Conservation (phyloP, 2,113 vertebrate species). For the Dasyurus viverrinus region DNA sequence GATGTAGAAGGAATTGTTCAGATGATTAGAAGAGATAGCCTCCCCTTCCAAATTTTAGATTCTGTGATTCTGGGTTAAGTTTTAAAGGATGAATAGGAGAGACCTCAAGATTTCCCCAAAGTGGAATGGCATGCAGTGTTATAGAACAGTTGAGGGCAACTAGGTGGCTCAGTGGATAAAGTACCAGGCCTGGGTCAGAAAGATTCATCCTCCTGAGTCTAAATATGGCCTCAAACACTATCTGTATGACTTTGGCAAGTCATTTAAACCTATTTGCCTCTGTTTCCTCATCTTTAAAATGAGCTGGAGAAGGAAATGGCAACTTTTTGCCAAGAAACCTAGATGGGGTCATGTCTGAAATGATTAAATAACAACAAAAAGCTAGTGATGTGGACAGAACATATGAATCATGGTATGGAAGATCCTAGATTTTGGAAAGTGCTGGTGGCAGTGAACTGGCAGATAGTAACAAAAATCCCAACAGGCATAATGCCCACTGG, state of each 20-base stretch:
- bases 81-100: not conserved
- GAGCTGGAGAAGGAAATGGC: not conserved
- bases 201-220: not conserved
- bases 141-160: not conserved
- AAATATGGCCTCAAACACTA: not conserved
- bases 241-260: not conserved
- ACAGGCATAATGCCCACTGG: not conserved
- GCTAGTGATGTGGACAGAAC: not conserved
- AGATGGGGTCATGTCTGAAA: not conserved
- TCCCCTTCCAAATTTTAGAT: not conserved
- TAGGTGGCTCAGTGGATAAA: not conserved
- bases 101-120: not conserved
- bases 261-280: not conserved
- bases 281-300: not conserved
- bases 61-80: not conserved
- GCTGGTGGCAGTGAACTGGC: not conserved
- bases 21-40: not conserved
- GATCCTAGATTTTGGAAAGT: not conserved
- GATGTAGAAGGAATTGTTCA: not conserved
- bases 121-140: not conserved
- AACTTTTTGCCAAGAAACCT: not conserved
- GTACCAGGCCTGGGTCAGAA: not conserved
- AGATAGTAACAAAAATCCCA: not conserved
- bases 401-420: not conserved
- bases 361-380: not conserved